A percentile compares a stretch with the other conserved stretches of the same genome.
These are phyloP conservation scores for Ephestia elutella DNA, from an alignment of 1,140 invertebrate species.

Conservation along the genomic window DNA sequence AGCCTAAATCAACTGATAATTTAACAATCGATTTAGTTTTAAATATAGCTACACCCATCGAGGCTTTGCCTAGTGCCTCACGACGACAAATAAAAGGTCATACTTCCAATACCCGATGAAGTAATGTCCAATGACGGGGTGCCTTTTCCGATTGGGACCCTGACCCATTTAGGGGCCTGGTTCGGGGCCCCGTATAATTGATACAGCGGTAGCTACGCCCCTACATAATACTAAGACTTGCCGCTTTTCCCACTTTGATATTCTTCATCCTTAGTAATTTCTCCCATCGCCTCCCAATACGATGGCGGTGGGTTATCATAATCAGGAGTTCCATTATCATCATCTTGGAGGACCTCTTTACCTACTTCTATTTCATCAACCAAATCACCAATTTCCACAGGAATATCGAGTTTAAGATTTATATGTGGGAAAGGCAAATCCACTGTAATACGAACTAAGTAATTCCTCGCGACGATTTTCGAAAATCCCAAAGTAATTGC, in stretches of 20 bases:
- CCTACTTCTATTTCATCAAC: background rate
- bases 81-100: no score
- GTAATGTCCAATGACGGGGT: no score
- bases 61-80: no score
- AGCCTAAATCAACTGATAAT: no score
- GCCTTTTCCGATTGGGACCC: no score
- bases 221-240: no score
- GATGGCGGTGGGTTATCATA: constrained; percentile 6
- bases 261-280: background rate
- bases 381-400: constrained; percentile 12
- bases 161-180: no score
- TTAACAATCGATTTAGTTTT: no score
- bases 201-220: no score
- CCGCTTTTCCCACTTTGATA: background rate
- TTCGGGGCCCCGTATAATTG: no score
- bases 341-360: background rate
- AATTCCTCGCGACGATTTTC: constrained; percentile 10
- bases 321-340: background rate
- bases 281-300: constrained; percentile 10
- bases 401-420: constrained; percentile 11
- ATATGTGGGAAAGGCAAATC: constrained; percentile 11
- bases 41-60: no score
- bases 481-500: constrained; percentile 5
- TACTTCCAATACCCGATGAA: no score
- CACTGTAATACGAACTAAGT: constrained; percentile 8